Conservation (phyloP, 1,140 invertebrate species). For the Spodoptera frugiperda region DNA sequence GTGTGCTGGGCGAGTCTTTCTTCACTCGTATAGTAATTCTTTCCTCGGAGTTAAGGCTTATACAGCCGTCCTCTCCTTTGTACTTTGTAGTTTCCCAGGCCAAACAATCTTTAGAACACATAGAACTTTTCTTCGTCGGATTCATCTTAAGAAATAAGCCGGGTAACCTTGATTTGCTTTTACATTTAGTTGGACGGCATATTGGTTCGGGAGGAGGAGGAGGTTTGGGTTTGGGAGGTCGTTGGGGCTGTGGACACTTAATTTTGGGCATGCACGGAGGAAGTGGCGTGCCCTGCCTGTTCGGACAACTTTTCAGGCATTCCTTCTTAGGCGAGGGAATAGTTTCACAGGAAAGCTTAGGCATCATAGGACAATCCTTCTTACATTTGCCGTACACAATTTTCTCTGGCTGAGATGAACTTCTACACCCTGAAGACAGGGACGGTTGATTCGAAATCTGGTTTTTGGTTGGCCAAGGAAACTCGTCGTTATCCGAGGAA, state of each 20-base stretch:
- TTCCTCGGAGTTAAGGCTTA: slow-evolving; percentile 62
- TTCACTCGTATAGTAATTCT: slow-evolving; percentile 61
- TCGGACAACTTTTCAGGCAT: slow-evolving; percentile 33
- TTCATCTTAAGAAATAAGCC: slow-evolving; percentile 59
- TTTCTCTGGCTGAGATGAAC: not conserved
- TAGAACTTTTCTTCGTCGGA: slow-evolving; percentile 41
- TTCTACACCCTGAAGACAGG: not conserved
- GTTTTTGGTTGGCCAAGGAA: slow-evolving; percentile 48
- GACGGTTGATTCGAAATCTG: slow-evolving; percentile 45
- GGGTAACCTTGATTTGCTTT: slow-evolving; percentile 45
- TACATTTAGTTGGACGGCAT: not conserved
- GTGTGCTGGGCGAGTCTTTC: slow-evolving; percentile 59
- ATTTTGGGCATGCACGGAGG: slow-evolving; percentile 11
- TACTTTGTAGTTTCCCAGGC: slow-evolving; percentile 3
- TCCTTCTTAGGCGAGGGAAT: not conserved
- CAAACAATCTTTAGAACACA: slow-evolving; percentile 45
- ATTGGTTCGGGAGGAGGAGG: slow-evolving; percentile 45
- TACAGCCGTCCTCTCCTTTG: slow-evolving; percentile 35
- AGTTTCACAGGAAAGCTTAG: not conserved
- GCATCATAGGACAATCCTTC: slow-evolving; percentile 25
- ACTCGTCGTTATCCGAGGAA: slow-evolving; percentile 2
- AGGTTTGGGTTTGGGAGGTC: not conserved
- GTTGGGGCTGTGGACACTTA: not conserved
- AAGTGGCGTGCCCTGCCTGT: not conserved
- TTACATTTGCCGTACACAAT: slow-evolving; percentile 7